Conservation (phyloP, 2,888 invertebrate genomes). For the Drosophila pullipes region DNA sequence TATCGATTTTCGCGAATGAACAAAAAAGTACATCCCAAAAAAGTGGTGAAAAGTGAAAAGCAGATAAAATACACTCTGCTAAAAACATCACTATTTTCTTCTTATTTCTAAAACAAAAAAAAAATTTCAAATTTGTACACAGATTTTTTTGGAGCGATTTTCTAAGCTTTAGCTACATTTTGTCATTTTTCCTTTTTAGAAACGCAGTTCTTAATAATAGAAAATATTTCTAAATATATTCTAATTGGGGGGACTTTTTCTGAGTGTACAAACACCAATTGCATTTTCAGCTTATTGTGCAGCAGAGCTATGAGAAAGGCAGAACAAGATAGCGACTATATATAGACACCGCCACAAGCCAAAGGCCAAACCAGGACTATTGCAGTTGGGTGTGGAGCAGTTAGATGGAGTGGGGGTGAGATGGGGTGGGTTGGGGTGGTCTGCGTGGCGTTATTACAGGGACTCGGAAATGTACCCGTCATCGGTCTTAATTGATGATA, state of each 20-base stretch:
- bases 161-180: background rate
- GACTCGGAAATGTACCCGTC: constrained; percentile 40
- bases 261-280: constrained; percentile 40
- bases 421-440: background rate
- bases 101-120: background rate
- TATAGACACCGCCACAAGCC: background rate
- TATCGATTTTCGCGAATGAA: constrained; percentile 45
- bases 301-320: background rate
- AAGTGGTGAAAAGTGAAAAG: constrained; percentile 28
- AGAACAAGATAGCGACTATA: constrained; percentile 6
- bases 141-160: background rate
- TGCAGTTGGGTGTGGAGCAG: background rate
- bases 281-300: constrained; percentile 34
- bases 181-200: background rate
- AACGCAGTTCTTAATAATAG: background rate
- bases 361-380: background rate
- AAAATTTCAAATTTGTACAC: background rate
- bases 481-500: constrained; percentile 56
- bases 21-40: constrained; percentile 13
- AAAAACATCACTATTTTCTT: background rate
- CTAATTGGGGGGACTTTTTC: background rate
- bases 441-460: background rate
- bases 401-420: background rate
- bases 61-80: constrained; percentile 11
- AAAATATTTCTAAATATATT: background rate